A percentile compares a stretch with the other conserved stretches of the same genome.
Conservation (phyloP, 2,113 vertebrate genomes). For the Erpornis zantholeuca region DNA sequence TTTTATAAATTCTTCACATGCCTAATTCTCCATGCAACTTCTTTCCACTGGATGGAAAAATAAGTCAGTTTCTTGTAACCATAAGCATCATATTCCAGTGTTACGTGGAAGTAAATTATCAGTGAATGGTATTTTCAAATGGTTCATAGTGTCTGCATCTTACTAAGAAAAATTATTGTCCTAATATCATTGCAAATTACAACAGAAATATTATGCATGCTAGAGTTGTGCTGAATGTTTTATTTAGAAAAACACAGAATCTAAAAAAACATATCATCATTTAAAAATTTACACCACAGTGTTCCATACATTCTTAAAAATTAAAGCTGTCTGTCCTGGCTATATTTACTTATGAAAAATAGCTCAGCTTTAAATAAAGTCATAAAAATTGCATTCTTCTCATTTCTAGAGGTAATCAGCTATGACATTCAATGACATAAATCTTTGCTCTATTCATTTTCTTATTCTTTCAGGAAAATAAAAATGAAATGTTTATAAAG, state of each 20-base stretch:
- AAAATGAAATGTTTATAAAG: conserved; percentile 61
- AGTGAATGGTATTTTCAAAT: not conserved
- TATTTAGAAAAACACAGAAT: conserved; percentile 56
- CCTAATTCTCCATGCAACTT: not conserved
- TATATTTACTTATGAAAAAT: conserved; percentile 70
- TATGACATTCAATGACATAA: conserved; percentile 72
- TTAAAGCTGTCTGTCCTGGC: conserved; percentile 56
- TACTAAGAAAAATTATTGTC: conserved; percentile 12
- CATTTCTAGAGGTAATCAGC: conserved; percentile 74
- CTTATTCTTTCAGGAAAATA: conserved; percentile 61
- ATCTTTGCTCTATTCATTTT: conserved; percentile 69
- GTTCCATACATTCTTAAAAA: conserved; percentile 66
- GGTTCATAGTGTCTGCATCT: not conserved
- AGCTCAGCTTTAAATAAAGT: conserved; percentile 69
- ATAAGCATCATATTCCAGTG: not conserved
- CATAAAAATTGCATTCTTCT: conserved; percentile 75
- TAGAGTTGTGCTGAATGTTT: conserved; percentile 1
- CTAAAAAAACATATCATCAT: conserved; percentile 38
- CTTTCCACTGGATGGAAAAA: not conserved
- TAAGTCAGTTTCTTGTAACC: not conserved
- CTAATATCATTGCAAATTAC: conserved; percentile 40
- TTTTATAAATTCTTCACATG: not conserved
- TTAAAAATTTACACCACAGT: conserved; percentile 47
- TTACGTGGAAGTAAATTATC: not conserved
- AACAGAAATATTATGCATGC: conserved; percentile 18